Base-by-base conservation (phyloP, 2,113 vertebrate species). In the Scytalopus superciliaris region DNA sequence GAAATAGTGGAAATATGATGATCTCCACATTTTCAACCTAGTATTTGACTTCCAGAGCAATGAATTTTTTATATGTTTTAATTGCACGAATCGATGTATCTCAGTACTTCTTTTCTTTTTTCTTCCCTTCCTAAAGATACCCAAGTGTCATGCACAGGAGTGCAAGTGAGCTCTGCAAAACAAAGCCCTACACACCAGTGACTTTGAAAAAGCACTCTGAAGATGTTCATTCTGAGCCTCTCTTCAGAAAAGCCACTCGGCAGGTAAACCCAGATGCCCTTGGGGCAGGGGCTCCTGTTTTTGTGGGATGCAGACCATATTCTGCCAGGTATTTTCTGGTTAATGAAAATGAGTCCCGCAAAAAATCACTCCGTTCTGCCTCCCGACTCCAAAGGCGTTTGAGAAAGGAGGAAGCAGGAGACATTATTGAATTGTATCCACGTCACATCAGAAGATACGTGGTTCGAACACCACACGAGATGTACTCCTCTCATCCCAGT, bases 321-420 rank as follows among this genome's bases (percentile, higher is more conserved):
- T 62, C 98, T 59, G 98, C 99, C 39, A 98, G 98, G 47, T 99
- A 99, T 59, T 98, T 98, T 35, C 86, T 99, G 11, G 96, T 99
- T 59, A 99, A 99, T 5, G 99, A 99, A 93, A 98, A 97, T 0
- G 98, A 98, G 39, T 75, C 98, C 75, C 97, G 97, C 67, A 98
- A 97, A 82, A 99, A 98, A 84, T 57, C 98, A 1, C 86, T 97
- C 27, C 98, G 98, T 42, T 97, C 98, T 1, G 78, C 98, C 28
- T 97, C 98, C 7, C 97, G 98, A 23, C 88, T 98, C 47, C 99
- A 98, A 17, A 97, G 98, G 31, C 98, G 98, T 79, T 98, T 98
- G 81, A 96, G 98, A 76, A 97, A 98, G 84, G 98, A 98, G 2
- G 98, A 98, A 50, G 82, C 97, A 0, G 77, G 97, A 6, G 98